Evolutionary conservation across 2,888 invertebrate species (phyloP).

Genomic region (Athetis lepigone): DNA sequence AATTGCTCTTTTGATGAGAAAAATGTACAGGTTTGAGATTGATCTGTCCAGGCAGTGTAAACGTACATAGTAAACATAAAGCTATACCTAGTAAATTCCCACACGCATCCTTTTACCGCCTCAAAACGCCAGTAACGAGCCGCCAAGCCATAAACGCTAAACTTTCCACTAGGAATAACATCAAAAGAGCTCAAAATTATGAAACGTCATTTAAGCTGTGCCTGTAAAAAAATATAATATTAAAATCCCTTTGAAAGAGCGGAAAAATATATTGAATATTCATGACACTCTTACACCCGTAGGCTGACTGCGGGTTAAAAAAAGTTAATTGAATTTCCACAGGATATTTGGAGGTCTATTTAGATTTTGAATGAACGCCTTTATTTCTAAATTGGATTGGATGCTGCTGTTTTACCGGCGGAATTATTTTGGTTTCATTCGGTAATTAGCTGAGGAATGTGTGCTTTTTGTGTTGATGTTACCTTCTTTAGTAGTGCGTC

Average conservation of each 20-base stretch:
- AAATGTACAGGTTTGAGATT: too few relatives aligned
- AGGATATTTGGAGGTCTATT: constrained; percentile 63
- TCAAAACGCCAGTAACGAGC: constrained; percentile 41
- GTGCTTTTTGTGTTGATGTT: background rate
- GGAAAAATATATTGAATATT: constrained; percentile 68
- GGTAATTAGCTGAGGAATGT: background rate
- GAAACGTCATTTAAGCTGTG: constrained; percentile 54
- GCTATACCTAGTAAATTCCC: background rate
- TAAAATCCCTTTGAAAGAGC: constrained; percentile 61
- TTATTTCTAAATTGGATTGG: constrained; percentile 36
- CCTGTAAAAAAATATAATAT: constrained; percentile 56
- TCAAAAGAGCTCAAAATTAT: constrained; percentile 61
- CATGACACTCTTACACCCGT: constrained; percentile 61
- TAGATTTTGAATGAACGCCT: constrained; percentile 53
- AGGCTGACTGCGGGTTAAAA: constrained; percentile 55
- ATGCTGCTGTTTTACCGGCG: constrained; percentile 13
- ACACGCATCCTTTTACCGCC: background rate
- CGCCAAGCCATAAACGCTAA: constrained; percentile 22
- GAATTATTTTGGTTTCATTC: constrained; percentile 10
- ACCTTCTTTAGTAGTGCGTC: too few relatives aligned
- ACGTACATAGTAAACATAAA: too few relatives aligned
- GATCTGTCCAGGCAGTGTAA: too few relatives aligned
- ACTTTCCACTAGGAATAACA: constrained; percentile 49
- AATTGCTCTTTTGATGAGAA: too few relatives aligned
- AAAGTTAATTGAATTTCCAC: constrained; percentile 69